These are phyloP conservation scores for Lasiurus cinereus DNA, from an alignment of 2,113 vertebrate species.

Conservation along the genomic window DNA sequence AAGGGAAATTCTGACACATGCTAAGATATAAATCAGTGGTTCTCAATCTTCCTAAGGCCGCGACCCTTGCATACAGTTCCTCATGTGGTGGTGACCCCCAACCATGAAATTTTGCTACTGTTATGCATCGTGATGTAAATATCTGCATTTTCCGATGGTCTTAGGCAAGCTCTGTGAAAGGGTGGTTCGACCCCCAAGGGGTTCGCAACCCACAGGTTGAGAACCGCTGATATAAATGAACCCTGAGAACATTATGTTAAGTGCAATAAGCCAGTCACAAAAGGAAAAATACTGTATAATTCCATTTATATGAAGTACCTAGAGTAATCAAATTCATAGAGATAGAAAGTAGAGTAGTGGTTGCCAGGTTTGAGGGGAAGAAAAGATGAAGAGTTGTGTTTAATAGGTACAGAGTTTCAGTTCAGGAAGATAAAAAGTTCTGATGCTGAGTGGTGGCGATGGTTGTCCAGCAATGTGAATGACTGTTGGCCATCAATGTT, in stretches of 20 bases:
- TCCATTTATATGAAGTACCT: not conserved
- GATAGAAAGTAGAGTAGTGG: not conserved
- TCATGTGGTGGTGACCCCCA: no score
- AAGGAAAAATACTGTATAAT: not conserved
- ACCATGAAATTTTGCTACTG: no score
- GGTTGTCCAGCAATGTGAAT: not conserved
- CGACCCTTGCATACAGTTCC: no score
- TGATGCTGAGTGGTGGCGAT: not conserved
- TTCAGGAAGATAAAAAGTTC: constrained; percentile 1
- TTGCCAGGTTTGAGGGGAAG: not conserved
- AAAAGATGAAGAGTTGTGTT: not conserved
- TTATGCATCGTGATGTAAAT: no score
- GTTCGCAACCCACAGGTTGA: no score
- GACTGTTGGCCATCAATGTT: not conserved
- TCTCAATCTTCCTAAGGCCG: no score
- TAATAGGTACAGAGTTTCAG: not conserved
- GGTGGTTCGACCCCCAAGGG: no score
- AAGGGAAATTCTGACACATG: constrained; percentile 21
- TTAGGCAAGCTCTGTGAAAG: no score
- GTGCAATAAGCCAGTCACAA: not conserved
- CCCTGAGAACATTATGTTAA: not conserved
- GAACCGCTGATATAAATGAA: not conserved
- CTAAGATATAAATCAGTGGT: not conserved
- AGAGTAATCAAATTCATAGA: not conserved
- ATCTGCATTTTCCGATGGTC: no score